Conservation (phyloP, 2,888 invertebrate species). For the Hirtodrosophila confusa region DNA sequence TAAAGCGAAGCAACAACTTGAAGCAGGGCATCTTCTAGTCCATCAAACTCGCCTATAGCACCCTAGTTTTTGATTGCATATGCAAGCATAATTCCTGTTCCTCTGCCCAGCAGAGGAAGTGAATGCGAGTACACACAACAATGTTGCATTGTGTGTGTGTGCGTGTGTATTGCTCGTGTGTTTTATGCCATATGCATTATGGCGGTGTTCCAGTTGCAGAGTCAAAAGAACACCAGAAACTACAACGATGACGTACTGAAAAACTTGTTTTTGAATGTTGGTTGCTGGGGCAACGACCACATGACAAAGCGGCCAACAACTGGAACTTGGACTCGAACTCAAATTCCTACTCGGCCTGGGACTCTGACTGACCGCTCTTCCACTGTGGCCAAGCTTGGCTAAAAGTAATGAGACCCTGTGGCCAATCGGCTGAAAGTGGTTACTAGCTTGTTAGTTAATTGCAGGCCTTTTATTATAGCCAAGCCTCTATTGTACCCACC, state of each 20-base stretch:
- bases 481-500: too few species aligned
- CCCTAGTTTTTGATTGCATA: constrained; percentile 35
- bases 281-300: constrained; percentile 77
- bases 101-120: constrained; percentile 17
- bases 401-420: constrained; percentile 6
- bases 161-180: constrained; percentile 15
- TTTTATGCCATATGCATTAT: constrained; percentile 51
- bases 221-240: constrained; percentile 33
- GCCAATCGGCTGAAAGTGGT: constrained; percentile 34
- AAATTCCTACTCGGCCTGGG: neutral
- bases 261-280: constrained; percentile 77
- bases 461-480: constrained; percentile 17
- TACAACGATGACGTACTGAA: constrained; percentile 56
- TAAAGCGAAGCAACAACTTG: too few species aligned
- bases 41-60: neutral
- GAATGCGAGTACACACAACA: constrained; percentile 20
- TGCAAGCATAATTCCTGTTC: constrained; percentile 38
- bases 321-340: neutral
- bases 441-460: constrained; percentile 61
- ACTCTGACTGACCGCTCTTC: constrained; percentile 14
- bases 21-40: too few species aligned
- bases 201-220: constrained; percentile 55
- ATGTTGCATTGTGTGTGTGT: constrained; percentile 25
- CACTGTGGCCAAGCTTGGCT: constrained; percentile 7
- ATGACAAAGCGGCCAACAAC: constrained; percentile 48